Conservation (phyloP, 2,113 vertebrate species). For the Campylomormyrus tamandua region DNA sequence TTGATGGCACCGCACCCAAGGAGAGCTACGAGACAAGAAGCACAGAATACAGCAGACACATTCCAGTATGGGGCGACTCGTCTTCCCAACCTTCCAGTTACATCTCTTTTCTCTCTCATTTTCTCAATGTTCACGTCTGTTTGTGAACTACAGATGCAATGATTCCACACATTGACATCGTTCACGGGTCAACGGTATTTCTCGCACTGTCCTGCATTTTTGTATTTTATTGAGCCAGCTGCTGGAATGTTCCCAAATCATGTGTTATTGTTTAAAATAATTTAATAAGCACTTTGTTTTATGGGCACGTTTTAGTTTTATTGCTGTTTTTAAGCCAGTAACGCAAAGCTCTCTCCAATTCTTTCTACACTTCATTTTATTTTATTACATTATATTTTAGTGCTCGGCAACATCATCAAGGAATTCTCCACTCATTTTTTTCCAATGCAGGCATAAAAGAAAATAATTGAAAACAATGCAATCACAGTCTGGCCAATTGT, state of each 20-base stretch:
- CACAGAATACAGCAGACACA: background rate
- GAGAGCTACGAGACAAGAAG: background rate
- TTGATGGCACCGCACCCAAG: background rate
- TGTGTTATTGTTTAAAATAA: constrained; percentile 56
- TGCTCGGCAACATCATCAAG: constrained; percentile 42
- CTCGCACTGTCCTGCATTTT: background rate
- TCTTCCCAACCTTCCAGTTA: background rate
- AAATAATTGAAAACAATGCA: background rate
- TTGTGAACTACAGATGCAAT: background rate
- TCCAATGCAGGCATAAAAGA: constrained; percentile 15
- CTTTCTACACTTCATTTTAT: constrained; percentile 56
- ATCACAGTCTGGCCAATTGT: constrained; percentile 1
- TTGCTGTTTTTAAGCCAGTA: constrained; percentile 43
- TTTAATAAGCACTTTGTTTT: constrained; percentile 66
- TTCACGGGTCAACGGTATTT: background rate
- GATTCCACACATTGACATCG: background rate
- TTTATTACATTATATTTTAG: constrained; percentile 58
- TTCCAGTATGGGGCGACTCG: background rate
- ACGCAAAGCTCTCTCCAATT: constrained; percentile 53
- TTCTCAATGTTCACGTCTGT: background rate
- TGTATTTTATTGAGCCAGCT: background rate
- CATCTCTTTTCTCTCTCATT: background rate
- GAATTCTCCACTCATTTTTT: constrained; percentile 34
- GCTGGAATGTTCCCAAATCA: constrained; percentile 32
- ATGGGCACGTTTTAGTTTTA: constrained; percentile 60